phyloP scores from a whole-genome alignment of 2,888 invertebrate species.

The Dione juno region DNA sequence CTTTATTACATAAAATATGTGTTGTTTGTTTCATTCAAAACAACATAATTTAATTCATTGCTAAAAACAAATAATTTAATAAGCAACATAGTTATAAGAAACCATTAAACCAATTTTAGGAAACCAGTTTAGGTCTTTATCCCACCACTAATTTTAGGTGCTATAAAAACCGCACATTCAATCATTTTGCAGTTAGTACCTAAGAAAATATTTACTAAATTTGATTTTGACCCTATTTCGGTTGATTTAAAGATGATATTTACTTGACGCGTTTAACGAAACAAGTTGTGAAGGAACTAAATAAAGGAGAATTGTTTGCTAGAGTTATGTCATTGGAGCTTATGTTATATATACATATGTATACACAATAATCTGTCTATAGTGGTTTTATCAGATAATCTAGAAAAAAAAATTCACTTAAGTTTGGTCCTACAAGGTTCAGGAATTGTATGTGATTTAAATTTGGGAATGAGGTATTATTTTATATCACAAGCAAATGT shows the following conservation, averaged over 20 bases:
- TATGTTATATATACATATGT: neutral
- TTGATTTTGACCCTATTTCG: neutral
- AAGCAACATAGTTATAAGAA: neutral
- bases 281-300: neutral
- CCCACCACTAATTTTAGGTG: neutral
- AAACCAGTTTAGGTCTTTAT: neutral
- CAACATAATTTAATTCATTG: neutral
- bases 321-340: conserved; percentile 3
- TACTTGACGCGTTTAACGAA: neutral
- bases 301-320: neutral
- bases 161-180: neutral
- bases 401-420: neutral
- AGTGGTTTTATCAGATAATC: neutral
- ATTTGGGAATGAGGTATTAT: no score
- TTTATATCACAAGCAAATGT: no score
- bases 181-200: neutral
- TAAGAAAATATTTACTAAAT: neutral
- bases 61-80: neutral
- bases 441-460: no score
- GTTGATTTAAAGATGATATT: neutral
- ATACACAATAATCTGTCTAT: neutral
- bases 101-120: neutral
- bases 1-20: no score
- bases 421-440: no score
- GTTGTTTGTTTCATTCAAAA: neutral